Base-by-base conservation (phyloP, 2,888 invertebrate genomes). In the Lacanobia wlatinum region DNA sequence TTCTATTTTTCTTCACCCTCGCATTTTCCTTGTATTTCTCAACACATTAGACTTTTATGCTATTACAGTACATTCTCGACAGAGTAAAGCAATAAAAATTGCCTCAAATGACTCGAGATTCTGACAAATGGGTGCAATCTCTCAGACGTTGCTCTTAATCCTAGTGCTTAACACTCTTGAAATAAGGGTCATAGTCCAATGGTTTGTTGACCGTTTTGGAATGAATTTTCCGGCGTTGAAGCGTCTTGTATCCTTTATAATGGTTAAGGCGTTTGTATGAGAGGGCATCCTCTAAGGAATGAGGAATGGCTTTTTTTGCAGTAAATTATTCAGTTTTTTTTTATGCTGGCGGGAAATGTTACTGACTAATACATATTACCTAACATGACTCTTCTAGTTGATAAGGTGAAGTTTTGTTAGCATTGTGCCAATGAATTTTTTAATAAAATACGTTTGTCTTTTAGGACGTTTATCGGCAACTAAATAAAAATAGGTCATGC, bases 51-150 rank as follows among this genome's bases (percentile, higher is more conserved):
- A 56, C 66, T 58, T 55, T 61, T 58, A 63, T 59, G 63, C 40
- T 63, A 59, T 71, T 76, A 80, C 48, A 12, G 58, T 56, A 76
- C 40, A 71, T 67, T 58, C 38, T 66, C 43, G 38, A 62, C 70
- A 55, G 21, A 63, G 40, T 60, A 73, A n/a, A 72, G 74, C 50
- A 73, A 75, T 84, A 84, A 83, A 81, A 84, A 84, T 81, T 65
- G 69, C 70, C 73, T 55, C 16, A 79, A 83, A 83, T 75, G 73
- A 70, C 73, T 81, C 43, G 65, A 71, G 73, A 75, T 76, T 74
- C 80, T 78, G 76, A 78, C 64, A 80, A 81, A 83, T 79, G 70
- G 52, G 38, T 58, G 63, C 79, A 73, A 79, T 81, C 73, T 83
- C 58, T 76, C 71, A 70, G 59, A 70, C 3, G 58, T 55, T 58